Conservation (phyloP, 2,888 invertebrate genomes). For the Zelleria hepariella region DNA sequence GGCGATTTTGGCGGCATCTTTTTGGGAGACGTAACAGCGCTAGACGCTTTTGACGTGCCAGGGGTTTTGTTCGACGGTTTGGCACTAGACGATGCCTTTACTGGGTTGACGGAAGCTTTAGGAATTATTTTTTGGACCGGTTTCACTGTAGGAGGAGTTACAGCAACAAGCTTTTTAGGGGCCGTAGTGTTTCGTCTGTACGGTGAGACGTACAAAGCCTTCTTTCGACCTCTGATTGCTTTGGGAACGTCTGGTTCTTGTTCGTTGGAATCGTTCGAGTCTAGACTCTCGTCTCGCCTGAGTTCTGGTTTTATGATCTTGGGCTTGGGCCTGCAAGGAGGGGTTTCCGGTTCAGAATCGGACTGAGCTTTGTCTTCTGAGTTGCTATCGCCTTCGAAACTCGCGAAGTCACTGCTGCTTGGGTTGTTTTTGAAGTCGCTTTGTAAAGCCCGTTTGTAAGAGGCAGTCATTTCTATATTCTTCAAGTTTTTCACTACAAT, state of each 20-base stretch:
- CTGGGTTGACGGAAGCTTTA: slow-evolving; percentile 23
- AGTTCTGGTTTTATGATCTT: slow-evolving; percentile 71
- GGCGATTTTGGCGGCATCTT: slow-evolving; percentile 44
- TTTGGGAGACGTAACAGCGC: slow-evolving; percentile 50
- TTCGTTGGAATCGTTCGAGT: slow-evolving; percentile 59
- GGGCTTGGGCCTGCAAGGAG: slow-evolving; percentile 55
- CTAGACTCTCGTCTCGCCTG: slow-evolving; percentile 51
- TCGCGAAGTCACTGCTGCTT: slow-evolving; percentile 55
- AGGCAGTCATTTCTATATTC: slow-evolving; percentile 58
- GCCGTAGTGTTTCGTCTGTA: slow-evolving; percentile 53
- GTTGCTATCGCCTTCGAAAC: slow-evolving; percentile 72
- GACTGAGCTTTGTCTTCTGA: slow-evolving; percentile 69
- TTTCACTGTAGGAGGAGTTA: slow-evolving; percentile 13
- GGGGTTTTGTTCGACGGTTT: slow-evolving; percentile 40
- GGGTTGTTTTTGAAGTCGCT: slow-evolving; percentile 33
- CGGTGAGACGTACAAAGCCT: slow-evolving; percentile 77
- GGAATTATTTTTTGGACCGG: slow-evolving; percentile 16
- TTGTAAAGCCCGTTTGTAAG: slow-evolving; percentile 34
- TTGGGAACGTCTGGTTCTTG: slow-evolving; percentile 64
- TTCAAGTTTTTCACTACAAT: slow-evolving; percentile 61
- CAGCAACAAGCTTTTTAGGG: slow-evolving; percentile 39
- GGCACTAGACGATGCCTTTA: slow-evolving; percentile 40
- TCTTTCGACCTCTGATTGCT: slow-evolving; percentile 76
- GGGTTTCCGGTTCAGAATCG: slow-evolving; percentile 54
- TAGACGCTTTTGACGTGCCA: slow-evolving; percentile 28